Conservation (phyloP, 2,797 vertebrate genomes). For the Rhabdophis nuchalis region DNA sequence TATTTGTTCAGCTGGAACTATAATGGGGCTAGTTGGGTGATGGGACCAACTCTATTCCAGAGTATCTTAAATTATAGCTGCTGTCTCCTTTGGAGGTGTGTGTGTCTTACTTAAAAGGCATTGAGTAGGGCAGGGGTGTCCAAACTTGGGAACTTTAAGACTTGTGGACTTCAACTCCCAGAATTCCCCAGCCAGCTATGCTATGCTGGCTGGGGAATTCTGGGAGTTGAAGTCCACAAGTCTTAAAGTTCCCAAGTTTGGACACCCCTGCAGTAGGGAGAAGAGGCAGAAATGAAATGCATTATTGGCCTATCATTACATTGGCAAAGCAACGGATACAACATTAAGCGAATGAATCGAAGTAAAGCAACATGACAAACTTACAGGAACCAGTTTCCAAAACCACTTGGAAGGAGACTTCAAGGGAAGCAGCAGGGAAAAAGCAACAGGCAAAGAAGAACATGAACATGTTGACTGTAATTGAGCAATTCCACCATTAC, state of each 20-base stretch:
- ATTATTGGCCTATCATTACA: slow-evolving; percentile 50
- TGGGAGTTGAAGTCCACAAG: too few relatives aligned
- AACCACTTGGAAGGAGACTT: slow-evolving; percentile 99
- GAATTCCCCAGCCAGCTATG: too few relatives aligned
- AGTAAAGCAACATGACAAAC: slow-evolving; percentile 73
- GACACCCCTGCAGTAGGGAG: too few relatives aligned
- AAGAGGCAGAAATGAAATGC: slow-evolving; percentile 41
- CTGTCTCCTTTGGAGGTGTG: slow-evolving; percentile 19
- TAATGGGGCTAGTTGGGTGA: neutral
- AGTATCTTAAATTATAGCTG: slow-evolving; percentile 25
- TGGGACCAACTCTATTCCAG: neutral
- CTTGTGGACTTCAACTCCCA: too few relatives aligned
- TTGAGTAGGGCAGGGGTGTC: too few relatives aligned
- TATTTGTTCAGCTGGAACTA: neutral
- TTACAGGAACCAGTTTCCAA: slow-evolving; percentile 99
- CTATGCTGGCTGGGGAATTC: too few relatives aligned
- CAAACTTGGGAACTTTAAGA: too few relatives aligned
- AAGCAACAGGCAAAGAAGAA: slow-evolving; percentile 68
- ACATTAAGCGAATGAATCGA: slow-evolving; percentile 47
- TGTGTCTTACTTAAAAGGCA: neutral
- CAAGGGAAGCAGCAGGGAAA: slow-evolving; percentile 74
- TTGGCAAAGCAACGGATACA: slow-evolving; percentile 43
- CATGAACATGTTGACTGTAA: slow-evolving; percentile 65
- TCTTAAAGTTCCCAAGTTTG: too few relatives aligned
- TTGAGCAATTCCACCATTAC: slow-evolving; percentile 50